Base-by-base conservation (phyloP, 2,797 vertebrate species). In the Muscicapa striata region DNA sequence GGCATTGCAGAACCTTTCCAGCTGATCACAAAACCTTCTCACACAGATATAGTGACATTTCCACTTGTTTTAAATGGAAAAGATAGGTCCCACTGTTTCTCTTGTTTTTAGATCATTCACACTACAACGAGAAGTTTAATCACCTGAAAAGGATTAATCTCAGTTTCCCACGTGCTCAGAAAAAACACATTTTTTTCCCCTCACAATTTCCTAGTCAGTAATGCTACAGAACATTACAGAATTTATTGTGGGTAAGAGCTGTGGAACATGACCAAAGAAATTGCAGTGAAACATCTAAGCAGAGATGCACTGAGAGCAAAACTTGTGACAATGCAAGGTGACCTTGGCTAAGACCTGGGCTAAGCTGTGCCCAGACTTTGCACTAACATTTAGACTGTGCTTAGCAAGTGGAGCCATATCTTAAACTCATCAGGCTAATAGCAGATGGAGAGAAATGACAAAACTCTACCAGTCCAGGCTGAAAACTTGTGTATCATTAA, bases 341-440 rank as follows among this genome's bases (percentile, higher is more conserved):
- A 34, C 20, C 13, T 78, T 62, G 22, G 29, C 45, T 73, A 19
- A 64, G 51, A 41, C 15, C n/a, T 29, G 22, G 19, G 34, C 38
- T 72, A 62, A 88, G 3, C 15, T 66, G 12, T 88, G 32, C 29
- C 14, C 45, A 78, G 52, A 48, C 6, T 10, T 20, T 23, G 7
- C 58, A 34, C 57, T 46, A 45, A 20, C 7, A 22, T 84, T 80
- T 27, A 10, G 23, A 75, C 46, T 69, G 51, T 5, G 3, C 40
- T 79, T 66, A 24, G 24, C 5, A 43, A 43, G 10, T 9, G 34
- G 27, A 74, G 21, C 16, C 14, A 30, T 32, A 55, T 2, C 17
- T 15, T 32, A 57, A 2, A 3, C 5, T 76, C 69, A 55, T 24
- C 0, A 1, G 34, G 27, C 52, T 61, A 20, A n/a, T 1, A 74